Base-by-base conservation (phyloP, 2,888 invertebrate genomes). In the Rhingia campestris region DNA sequence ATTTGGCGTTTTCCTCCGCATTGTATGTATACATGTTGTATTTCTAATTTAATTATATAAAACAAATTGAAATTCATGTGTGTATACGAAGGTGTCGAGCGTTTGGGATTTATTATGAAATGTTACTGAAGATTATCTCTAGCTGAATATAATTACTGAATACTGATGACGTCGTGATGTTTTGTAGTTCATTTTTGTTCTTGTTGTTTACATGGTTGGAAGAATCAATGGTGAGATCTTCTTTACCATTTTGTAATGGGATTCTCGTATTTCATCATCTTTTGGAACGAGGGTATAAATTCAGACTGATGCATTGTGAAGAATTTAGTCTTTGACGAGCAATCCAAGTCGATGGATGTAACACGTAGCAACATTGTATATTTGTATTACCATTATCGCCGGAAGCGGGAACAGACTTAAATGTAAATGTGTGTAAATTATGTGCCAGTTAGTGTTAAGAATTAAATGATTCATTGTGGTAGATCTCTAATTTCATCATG, bases 81-180 rank as follows among this genome's bases (percentile, higher is more conserved):
- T 47, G 70, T 37, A 41, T 12, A 51, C 59, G 32, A 67, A 6
- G 6, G 0, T 6, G 56, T 33, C 12, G 9, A 47, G 35, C 45
- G n/a, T 30, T 53, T 30, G 43, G 47, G 30, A 51, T 5, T 0
- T 9, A 37, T 54, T 61, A 61, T 66, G 59, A 59, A 67, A 67
- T 54, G 76, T 76, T 69, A 61, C 59, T 61, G 56, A 49, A 58
- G 4, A 3, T n/a, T 35, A 6, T 30, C 9, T 39, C 37, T 37
- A 14, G 58, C 22, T 39, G 30, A 33, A 6, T 10, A 3, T 10
- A 12, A 30, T 56, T 10, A n/a, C n/a, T 6, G 45, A 63, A 63
- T 30, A n/a, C n/a, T 75, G 53, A 30, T 76, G 76, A 76, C 76
- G 76, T 76, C 51, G 66, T 4, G n/a, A 32, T 47, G 22, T 22